Conservation (phyloP, 2,113 vertebrate genomes). For the Solenodon paradoxus region DNA sequence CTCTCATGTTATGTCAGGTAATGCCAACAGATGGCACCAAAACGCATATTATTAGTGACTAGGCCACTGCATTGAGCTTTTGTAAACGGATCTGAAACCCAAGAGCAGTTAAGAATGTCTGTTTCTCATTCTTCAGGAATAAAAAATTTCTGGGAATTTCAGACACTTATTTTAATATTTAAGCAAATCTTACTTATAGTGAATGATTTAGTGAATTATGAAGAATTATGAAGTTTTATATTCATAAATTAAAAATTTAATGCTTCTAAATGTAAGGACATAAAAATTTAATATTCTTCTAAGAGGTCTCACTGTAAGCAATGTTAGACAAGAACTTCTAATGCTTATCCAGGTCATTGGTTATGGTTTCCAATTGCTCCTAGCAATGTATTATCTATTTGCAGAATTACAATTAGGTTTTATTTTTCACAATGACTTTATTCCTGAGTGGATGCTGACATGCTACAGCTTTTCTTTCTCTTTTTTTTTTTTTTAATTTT, state of each 20-base stretch:
- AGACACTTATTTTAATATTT: not conserved
- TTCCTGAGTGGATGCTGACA: not conserved
- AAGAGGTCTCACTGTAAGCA: not conserved
- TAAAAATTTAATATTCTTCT: not conserved
- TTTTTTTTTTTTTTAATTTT: not conserved
- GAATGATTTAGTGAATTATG: not conserved
- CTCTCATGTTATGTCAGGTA: not conserved
- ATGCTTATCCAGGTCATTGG: no score
- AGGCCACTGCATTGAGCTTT: not conserved
- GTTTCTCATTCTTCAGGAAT: not conserved
- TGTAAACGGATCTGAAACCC: not conserved
- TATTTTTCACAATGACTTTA: not conserved
- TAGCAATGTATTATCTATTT: not conserved
- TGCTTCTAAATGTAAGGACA: not conserved
- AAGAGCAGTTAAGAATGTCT: not conserved
- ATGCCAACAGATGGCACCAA: constrained; percentile 34
- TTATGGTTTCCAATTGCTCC: not conserved
- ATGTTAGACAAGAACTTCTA: not conserved
- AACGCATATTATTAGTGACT: not conserved
- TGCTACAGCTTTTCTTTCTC: not conserved
- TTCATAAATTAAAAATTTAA: not conserved
- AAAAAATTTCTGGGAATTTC: not conserved
- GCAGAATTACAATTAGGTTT: not conserved
- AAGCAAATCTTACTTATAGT: not conserved
- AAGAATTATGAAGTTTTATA: not conserved